phyloP scores from a whole-genome alignment of 2,888 invertebrate species.

The Ischnura elegans region DNA sequence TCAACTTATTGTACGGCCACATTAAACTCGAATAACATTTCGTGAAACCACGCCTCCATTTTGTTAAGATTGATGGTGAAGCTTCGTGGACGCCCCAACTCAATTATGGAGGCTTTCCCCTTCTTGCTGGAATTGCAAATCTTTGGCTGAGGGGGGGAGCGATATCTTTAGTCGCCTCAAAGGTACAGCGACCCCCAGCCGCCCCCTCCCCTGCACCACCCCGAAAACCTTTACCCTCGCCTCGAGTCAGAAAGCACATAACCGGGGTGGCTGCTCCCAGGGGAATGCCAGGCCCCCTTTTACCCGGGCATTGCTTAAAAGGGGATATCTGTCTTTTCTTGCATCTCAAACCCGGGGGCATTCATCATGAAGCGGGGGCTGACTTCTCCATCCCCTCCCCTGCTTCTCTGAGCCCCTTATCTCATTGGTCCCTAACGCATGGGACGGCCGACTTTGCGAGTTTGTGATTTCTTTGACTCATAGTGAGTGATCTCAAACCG shows the following conservation, averaged over 20 bases:
- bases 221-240: not conserved
- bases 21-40: conserved; percentile 27
- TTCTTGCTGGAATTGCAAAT: conserved; percentile 27
- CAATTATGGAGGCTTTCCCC: conserved; percentile 9
- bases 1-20: not conserved
- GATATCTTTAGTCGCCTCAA: not conserved
- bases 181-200: not conserved
- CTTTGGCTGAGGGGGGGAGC: not conserved
- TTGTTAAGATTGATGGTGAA: not conserved
- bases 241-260: conserved; percentile 14
- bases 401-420: not conserved
- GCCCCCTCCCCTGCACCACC: not conserved
- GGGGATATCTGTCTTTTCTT: conserved; percentile 35
- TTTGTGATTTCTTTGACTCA: not conserved
- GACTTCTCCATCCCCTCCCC: not conserved
- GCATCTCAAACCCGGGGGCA: not conserved
- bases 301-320: not conserved
- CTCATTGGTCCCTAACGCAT: not conserved
- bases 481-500: not conserved
- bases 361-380: not conserved
- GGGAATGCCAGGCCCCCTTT: not conserved
- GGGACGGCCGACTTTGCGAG: not conserved
- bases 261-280: not conserved
- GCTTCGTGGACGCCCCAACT: not conserved
- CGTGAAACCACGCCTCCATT: not conserved